Evolutionary conservation across 2,888 invertebrate species (phyloP).

Genomic region (Polymixis flavicincta): DNA sequence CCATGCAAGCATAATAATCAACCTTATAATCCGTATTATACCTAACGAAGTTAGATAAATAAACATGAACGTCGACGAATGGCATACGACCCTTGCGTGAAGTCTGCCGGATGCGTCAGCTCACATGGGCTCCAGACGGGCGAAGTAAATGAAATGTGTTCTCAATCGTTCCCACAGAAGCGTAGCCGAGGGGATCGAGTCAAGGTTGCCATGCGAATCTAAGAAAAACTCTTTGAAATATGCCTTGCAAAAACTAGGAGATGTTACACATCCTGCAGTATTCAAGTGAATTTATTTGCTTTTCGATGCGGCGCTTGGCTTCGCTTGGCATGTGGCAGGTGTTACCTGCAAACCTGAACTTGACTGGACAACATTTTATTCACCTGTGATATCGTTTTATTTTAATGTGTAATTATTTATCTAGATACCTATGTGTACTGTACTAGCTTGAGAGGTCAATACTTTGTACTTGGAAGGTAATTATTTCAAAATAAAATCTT

Average conservation of each 20-base stretch:
- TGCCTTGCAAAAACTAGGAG: constrained; percentile 81
- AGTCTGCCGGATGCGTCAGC: constrained; percentile 85
- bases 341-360: constrained; percentile 80
- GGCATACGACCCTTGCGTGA: constrained; percentile 73
- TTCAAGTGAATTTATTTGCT: constrained; percentile 81
- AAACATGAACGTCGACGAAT: constrained; percentile 76
- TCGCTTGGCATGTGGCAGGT: constrained; percentile 81
- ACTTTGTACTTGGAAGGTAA: constrained; percentile 16
- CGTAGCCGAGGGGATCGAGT: constrained; percentile 82
- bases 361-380: constrained; percentile 84
- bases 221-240: constrained; percentile 83
- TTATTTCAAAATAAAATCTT: constrained; percentile 10
- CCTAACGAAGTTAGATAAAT: constrained; percentile 78
- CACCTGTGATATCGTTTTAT: constrained; percentile 72
- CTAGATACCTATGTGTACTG: constrained; percentile 49
- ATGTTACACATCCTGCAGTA: constrained; percentile 78
- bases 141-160: constrained; percentile 82
- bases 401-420: constrained; percentile 68
- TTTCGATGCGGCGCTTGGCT: constrained; percentile 75
- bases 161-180: constrained; percentile 87
- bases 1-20: constrained; percentile 17
- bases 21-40: constrained; percentile 40
- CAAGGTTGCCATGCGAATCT: constrained; percentile 87
- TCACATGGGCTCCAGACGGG: constrained; percentile 88
- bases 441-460: constrained; percentile 30